A percentile compares a stretch with the other conserved stretches of the same genome.
Evolutionary conservation across 2,888 invertebrate genomes (phyloP).

Genomic region (Cyclophora albipunctata): DNA sequence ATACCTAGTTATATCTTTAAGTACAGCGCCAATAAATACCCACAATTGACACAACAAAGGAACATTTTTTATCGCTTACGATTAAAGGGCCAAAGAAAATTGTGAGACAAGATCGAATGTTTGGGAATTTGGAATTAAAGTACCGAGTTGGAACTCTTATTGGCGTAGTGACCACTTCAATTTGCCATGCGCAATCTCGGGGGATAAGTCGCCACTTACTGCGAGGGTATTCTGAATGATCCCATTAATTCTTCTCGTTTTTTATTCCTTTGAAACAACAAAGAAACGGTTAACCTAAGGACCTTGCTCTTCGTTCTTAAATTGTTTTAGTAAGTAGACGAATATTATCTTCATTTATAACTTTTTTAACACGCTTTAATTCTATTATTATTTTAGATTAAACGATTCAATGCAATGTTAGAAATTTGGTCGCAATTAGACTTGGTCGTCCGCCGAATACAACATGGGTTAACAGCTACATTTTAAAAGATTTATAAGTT

Average conservation of each 20-base stretch:
- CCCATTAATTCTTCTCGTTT: slow-evolving; percentile 5
- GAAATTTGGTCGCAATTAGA: too few species aligned
- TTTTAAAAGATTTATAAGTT: too few species aligned
- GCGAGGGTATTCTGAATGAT: slow-evolving; percentile 12
- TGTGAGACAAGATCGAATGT: background rate
- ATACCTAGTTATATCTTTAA: too few species aligned
- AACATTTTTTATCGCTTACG: background rate
- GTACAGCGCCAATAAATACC: too few species aligned
- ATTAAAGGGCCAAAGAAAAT: background rate
- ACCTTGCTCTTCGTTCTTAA: background rate
- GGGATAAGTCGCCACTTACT: slow-evolving; percentile 12
- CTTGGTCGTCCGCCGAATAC: too few species aligned
- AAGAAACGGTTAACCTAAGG: slow-evolving; percentile 9
- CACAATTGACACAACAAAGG: background rate
- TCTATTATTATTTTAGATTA: too few species aligned
- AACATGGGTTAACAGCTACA: too few species aligned
- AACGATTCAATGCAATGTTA: too few species aligned
- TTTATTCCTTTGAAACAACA: slow-evolving; percentile 9
- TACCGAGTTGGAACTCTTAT: slow-evolving; percentile 6
- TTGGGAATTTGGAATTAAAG: slow-evolving; percentile 6
- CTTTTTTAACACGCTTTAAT: too few species aligned
- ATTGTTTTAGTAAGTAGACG: background rate
- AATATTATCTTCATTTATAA: too few species aligned
- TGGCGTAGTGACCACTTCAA: slow-evolving; percentile 14
- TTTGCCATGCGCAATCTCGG: slow-evolving; percentile 9